Conservation (phyloP, 2,888 invertebrate species). For the Synanthedon tipuliformis region DNA sequence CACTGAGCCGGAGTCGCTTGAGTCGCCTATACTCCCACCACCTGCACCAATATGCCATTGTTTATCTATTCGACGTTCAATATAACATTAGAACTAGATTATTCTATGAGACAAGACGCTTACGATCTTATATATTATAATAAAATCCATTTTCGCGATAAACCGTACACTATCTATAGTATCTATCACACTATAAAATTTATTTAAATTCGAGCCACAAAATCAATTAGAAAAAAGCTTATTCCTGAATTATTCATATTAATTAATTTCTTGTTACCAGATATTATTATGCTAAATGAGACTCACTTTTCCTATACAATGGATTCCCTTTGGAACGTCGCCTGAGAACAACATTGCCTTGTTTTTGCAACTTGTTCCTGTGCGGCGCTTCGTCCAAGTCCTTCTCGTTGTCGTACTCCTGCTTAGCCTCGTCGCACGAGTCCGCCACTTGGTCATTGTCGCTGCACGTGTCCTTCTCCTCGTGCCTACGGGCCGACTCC, state of each 20-base stretch:
- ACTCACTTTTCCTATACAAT: conserved; percentile 76
- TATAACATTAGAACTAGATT: too few species aligned
- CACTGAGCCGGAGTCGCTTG: conserved; percentile 44
- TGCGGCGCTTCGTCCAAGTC: conserved; percentile 25
- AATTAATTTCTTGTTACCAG: too few species aligned
- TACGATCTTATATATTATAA: too few species aligned
- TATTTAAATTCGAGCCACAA: background rate
- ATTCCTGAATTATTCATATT: too few species aligned
- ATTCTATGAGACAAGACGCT: too few species aligned
- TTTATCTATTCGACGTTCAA: too few species aligned
- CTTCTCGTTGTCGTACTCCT: conserved; percentile 46
- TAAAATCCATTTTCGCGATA: background rate
- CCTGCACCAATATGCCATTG: conserved; percentile 33
- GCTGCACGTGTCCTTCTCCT: conserved; percentile 79
- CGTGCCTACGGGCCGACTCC: conserved; percentile 76
- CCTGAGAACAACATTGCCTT: conserved; percentile 69
- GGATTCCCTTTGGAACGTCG: conserved; percentile 76
- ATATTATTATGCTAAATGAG: conserved; percentile 15
- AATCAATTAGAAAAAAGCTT: too few species aligned
- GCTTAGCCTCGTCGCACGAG: conserved; percentile 45
- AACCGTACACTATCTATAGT: background rate
- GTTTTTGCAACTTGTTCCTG: conserved; percentile 46
- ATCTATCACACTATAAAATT: background rate
- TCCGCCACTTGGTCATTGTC: conserved; percentile 45
- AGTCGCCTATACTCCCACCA: conserved; percentile 69